A percentile compares a stretch with the other conserved stretches of the same genome.
Conservation (phyloP, 2,113 vertebrate genomes). For the Anolis carolinensis region DNA sequence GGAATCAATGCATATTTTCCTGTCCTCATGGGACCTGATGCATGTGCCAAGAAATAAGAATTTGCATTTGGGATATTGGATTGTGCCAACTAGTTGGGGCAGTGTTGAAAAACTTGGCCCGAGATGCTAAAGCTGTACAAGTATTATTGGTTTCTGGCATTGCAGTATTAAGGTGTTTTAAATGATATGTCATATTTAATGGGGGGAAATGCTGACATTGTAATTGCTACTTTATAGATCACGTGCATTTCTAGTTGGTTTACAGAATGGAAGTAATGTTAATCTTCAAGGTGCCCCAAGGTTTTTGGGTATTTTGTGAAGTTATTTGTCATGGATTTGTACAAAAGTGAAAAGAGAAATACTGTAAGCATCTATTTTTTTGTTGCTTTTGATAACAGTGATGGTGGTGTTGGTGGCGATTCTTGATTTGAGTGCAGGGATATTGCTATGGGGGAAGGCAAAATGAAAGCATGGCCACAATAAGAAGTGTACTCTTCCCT, state of each 20-base stretch:
- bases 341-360: background rate
- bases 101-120: background rate
- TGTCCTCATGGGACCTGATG: background rate
- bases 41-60: constrained; percentile 5
- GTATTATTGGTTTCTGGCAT: background rate
- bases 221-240: background rate
- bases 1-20: constrained; percentile 34
- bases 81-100: constrained; percentile 2
- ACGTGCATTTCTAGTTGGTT: background rate
- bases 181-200: background rate
- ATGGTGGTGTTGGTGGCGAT: background rate
- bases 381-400: background rate
- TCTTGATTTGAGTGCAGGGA: no score
- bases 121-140: background rate
- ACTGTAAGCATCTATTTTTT: background rate
- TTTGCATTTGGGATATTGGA: background rate
- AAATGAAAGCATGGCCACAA: background rate
- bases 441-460: background rate
- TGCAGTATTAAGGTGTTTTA: background rate
- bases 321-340: background rate
- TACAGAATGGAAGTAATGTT: background rate
- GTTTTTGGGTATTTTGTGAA: background rate
- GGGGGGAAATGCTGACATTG: background rate
- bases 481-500: no score
- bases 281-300: background rate